Evolutionary conservation across 2,797 vertebrate genomes (phyloP).

Genomic region (Sandelia bainsii): DNA sequence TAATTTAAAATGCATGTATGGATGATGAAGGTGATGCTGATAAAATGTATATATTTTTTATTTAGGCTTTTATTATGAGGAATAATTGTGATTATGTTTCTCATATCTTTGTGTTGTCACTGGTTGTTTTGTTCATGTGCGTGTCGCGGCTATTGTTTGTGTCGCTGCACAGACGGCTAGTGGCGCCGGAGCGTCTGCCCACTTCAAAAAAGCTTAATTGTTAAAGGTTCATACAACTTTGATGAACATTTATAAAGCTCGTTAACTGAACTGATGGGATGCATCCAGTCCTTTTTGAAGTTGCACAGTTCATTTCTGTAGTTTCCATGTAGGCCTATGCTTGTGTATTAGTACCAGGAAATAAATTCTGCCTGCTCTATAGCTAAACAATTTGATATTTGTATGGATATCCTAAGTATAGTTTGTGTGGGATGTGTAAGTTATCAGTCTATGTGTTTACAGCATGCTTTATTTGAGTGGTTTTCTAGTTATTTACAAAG

Average conservation of each 20-base stretch:
- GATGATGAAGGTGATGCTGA: no score
- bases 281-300: slow-evolving; percentile 5
- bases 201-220: not conserved
- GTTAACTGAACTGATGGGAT: not conserved
- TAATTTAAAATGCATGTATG: no score
- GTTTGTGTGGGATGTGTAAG: not conserved
- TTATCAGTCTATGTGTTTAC: no score
- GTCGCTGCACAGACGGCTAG: not conserved
- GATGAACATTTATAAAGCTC: slow-evolving; percentile 8
- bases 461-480: not conserved
- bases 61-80: no score
- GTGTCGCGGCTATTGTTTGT: not conserved
- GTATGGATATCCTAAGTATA: not conserved
- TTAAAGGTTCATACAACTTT: not conserved
- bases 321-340: not conserved
- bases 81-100: no score
- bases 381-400: not conserved
- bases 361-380: not conserved
- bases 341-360: no score
- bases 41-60: no score
- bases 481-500: slow-evolving; percentile 6
- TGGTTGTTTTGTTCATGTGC: not conserved
- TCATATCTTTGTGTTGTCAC: not conserved
- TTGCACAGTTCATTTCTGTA: not conserved
- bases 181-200: slow-evolving; percentile 22